These are phyloP conservation scores for Saturnia japonica DNA, from an alignment of 2,888 invertebrate species.

Conservation along the genomic window DNA sequence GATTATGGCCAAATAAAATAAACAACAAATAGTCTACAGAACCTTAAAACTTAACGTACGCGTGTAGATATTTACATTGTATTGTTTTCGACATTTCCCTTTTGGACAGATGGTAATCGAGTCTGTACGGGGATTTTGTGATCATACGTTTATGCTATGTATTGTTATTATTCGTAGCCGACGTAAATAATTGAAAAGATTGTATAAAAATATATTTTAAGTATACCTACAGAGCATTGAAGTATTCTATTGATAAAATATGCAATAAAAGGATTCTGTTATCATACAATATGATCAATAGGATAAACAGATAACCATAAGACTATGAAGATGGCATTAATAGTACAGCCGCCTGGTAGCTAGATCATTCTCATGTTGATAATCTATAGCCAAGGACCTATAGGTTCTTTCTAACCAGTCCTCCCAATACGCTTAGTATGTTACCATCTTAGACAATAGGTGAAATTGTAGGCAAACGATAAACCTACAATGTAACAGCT, in stretches of 20 bases:
- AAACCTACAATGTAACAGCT: no score
- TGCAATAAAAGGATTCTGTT: neutral
- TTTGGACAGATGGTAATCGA: constrained; percentile 5
- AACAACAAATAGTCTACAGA: neutral
- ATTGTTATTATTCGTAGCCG: neutral
- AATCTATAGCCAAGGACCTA: no score
- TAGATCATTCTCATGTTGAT: no score
- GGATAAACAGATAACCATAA: neutral
- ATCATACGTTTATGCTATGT: neutral
- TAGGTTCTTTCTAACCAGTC: no score
- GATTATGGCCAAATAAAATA: neutral
- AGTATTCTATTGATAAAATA: neutral
- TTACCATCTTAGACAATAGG: no score
- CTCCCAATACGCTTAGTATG: no score
- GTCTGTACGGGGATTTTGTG: constrained; percentile 12
- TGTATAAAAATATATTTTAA: neutral
- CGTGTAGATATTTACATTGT: neutral
- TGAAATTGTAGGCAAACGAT: no score
- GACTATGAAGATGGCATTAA: no score
- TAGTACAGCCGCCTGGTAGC: no score
- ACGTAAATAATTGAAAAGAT: neutral
- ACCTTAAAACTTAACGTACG: neutral
- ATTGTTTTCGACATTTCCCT: constrained; percentile 12
- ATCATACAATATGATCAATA: neutral
- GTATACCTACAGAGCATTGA: neutral